Conservation (phyloP, 2,888 invertebrate species). For the Chloroclysta siterata region DNA sequence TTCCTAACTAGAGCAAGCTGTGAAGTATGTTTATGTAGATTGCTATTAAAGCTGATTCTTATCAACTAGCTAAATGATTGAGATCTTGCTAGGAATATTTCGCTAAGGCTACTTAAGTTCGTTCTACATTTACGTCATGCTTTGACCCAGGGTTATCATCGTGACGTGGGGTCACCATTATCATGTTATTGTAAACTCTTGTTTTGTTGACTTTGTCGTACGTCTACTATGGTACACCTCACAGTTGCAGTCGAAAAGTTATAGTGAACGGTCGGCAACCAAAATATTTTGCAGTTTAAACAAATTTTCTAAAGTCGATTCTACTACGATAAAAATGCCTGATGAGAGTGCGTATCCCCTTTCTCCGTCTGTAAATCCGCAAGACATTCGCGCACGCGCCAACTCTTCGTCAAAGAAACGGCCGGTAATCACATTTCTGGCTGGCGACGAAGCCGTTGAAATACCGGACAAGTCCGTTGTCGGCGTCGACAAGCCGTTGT, state of each 20-base stretch:
- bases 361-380: slow-evolving; percentile 74
- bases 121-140: slow-evolving; percentile 65
- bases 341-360: slow-evolving; percentile 85
- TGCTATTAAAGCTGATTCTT: neutral
- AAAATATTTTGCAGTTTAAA: neutral
- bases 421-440: slow-evolving; percentile 68
- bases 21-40: too few species aligned
- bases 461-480: slow-evolving; percentile 77
- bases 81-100: slow-evolving; percentile 17
- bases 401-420: slow-evolving; percentile 79
- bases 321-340: slow-evolving; percentile 82
- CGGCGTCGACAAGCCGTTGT: slow-evolving; percentile 70
- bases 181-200: slow-evolving; percentile 49
- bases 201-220: slow-evolving; percentile 51
- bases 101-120: slow-evolving; percentile 24
- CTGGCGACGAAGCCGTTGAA: slow-evolving; percentile 72
- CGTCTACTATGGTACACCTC: slow-evolving; percentile 15
- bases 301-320: neutral
- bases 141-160: slow-evolving; percentile 67
- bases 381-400: slow-evolving; percentile 84
- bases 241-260: slow-evolving; percentile 51
- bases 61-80: slow-evolving; percentile 2
- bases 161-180: slow-evolving; percentile 67
- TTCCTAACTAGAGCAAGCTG: neutral
- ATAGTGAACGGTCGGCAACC: slow-evolving; percentile 37